Evolutionary conservation across 1,140 invertebrate species (phyloP), one percentile per base, ranked within the genome.

Genomic region (Manduca sexta): DNA sequence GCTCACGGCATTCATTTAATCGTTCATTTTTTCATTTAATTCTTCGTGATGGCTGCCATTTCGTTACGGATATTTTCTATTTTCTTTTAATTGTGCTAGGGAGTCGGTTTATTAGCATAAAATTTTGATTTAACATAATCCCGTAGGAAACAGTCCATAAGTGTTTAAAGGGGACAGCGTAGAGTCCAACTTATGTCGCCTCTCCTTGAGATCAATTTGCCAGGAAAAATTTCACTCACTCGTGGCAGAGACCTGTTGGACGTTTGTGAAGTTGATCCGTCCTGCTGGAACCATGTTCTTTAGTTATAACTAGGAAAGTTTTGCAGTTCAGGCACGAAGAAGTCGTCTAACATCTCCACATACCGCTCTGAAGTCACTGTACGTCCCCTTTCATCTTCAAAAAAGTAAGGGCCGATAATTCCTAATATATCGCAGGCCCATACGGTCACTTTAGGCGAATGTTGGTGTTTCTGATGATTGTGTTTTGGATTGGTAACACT

Each of bases 101-200:
- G 45, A 45, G 21, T 41, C 30, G 40, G 48, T 38, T 52, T 56
- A 17, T 45, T 47, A 44, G 10, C 31, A 26, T 74, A 81, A 34
- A 79, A 61, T 45, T 64, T 65, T 33, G 45, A 53, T 58, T 84
- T 86, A 12, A 86, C 26, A 50, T 78, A 73, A 42, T 79, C 78
- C 75, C 71, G 86, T 12, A 81, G 49, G 54, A 76, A 81, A 70
- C 68, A 86, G 53, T 85, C 77, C 29, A 73, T 49, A 30, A 65
- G 74, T 7, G 58, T 78, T 34, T 86, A 66, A 70, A 86, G 80
- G 35, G 71, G 69, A 37, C 69, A 81, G 37, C 78, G 54, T 49
- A 78, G 62, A 33, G 77, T 74, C 84, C 82, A 87, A 52, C 31
- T 46, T 38, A 47, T 55, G 46, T 45, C 43, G 45, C 47, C 47